A percentile compares a stretch with the other conserved stretches of the same genome.
Conservation (phyloP, 2,113 vertebrate genomes). For the Lepus europaeus region DNA sequence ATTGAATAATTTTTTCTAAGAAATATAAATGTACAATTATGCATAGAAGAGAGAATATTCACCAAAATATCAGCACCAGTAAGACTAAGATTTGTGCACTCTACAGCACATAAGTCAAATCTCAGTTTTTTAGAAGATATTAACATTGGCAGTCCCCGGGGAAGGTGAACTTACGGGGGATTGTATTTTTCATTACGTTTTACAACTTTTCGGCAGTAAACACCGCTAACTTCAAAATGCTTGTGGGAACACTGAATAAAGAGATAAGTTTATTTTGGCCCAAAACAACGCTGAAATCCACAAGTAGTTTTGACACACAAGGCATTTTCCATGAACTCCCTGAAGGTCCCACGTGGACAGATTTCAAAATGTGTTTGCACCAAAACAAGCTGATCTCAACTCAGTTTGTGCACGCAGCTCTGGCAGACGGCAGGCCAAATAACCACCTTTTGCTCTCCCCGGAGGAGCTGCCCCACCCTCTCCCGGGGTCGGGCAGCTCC, state of each 20-base stretch:
- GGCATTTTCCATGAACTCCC: too few species aligned
- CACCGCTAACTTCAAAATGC: too few species aligned
- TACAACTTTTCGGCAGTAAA: not conserved
- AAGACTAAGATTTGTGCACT: not conserved
- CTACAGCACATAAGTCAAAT: not conserved
- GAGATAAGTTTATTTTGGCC: too few species aligned
- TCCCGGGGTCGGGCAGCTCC: not conserved
- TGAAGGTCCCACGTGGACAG: too few species aligned
- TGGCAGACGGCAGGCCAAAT: not conserved
- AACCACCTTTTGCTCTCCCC: not conserved
- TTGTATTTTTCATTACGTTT: constrained; percentile 17
- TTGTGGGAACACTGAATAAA: too few species aligned
- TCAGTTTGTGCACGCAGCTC: not conserved
- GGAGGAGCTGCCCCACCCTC: too few species aligned
- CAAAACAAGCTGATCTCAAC: too few species aligned
- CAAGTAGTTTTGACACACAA: too few species aligned
- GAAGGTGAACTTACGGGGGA: not conserved
- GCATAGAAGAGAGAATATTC: not conserved
- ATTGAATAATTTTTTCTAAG: constrained; percentile 12
- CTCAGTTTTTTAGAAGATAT: not conserved
- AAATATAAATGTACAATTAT: not conserved
- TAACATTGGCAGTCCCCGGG: not conserved
- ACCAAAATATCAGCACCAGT: not conserved
- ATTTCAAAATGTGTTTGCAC: too few species aligned
- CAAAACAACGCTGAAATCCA: too few species aligned